Percentiles rank a stretch among this genome's conserved stretches.
phyloP scores from a whole-genome alignment of 1,140 invertebrate genomes.

The Drosophila simulans region DNA sequence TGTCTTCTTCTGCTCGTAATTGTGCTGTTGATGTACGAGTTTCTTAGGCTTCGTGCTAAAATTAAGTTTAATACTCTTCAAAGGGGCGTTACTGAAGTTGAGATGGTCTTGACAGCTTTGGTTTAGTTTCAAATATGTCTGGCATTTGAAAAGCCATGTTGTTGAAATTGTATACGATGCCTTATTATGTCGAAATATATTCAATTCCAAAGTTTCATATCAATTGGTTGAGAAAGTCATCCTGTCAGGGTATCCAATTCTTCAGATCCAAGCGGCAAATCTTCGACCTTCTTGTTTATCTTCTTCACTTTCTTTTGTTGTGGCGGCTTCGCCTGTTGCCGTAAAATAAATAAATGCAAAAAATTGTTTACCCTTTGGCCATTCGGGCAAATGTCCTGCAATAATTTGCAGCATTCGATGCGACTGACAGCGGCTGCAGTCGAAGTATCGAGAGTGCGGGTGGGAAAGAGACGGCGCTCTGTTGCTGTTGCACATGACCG shows the following conservation, averaged over 20 bases:
- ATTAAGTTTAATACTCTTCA: slow-evolving; percentile 13
- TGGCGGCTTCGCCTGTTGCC: slow-evolving; percentile 37
- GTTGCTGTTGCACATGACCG: slow-evolving; percentile 50
- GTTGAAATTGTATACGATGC: not conserved
- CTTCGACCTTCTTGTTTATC: slow-evolving; percentile 9
- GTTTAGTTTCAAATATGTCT: not conserved
- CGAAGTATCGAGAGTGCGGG: slow-evolving; percentile 13
- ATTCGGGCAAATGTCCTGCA: slow-evolving; percentile 74
- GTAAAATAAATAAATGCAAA: slow-evolving; percentile 64
- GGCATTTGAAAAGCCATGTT: not conserved
- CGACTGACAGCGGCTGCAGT: slow-evolving; percentile 50
- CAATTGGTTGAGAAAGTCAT: not conserved
- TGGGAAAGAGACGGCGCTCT: slow-evolving; percentile 4
- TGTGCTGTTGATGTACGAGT: slow-evolving; percentile 20
- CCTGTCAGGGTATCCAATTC: slow-evolving; percentile 5
- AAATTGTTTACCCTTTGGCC: slow-evolving; percentile 59
- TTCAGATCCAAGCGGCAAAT: not conserved
- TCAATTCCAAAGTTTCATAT: not conserved
- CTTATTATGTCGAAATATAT: not conserved
- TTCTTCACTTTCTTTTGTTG: slow-evolving; percentile 38
- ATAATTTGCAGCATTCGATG: slow-evolving; percentile 67
- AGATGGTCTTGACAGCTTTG: not conserved
- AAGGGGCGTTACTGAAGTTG: not conserved
- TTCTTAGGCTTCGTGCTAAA: slow-evolving; percentile 7
- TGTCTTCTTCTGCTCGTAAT: not conserved